Base-by-base conservation (phyloP, 1,140 invertebrate genomes). In the Drosophila sturtevanti region DNA sequence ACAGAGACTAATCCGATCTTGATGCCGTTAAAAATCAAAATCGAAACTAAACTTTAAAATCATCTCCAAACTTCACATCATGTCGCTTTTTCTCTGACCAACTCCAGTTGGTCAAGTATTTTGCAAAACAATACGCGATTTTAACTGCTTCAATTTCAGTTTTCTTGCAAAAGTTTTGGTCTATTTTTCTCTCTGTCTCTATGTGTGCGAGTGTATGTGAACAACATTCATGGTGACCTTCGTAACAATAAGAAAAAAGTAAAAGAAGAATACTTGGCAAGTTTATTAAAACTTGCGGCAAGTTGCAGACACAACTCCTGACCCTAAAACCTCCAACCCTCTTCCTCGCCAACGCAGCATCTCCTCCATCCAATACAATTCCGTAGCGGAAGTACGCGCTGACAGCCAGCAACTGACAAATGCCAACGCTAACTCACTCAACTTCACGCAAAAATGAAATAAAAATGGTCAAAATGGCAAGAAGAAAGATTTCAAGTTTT, bases 401-500 rank as follows among this genome's bases (percentile, higher is more conserved):
- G 81, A 79, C 81, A 87, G 79, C 67, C 70, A 81, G 59, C 82
- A 76, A 86, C 81, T 86, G 81, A 87, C 82, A 86, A 86, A 87
- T 86, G 81, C 74, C 82, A 87, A 72, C 78, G 79, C 79, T 86
- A 86, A 86, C 81, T 86, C 81, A 86, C 78, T 87, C 81, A 86
- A 75, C 82, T 81, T 70, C 51, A 59, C 74, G 78, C 74, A 71
- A 18, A 77, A 67, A 73, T 78, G 41, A 78, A 78, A 86, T 78
- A 87, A 86, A 86, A 75, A 84, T 71, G 27, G 61, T 68, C 14
- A 61, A 67, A 74, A 79, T 59, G 67, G 63, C 54, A 71, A 58
- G 65, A 76, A 76, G 61, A 81, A 70, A 71, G 72, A 76, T 76
- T 76, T 76, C 72, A 63, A 76, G 72, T 77, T 76, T 76, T 54